These are phyloP conservation scores for Napeogenes inachia DNA, from an alignment of 2,888 invertebrate species.

Conservation along the genomic window DNA sequence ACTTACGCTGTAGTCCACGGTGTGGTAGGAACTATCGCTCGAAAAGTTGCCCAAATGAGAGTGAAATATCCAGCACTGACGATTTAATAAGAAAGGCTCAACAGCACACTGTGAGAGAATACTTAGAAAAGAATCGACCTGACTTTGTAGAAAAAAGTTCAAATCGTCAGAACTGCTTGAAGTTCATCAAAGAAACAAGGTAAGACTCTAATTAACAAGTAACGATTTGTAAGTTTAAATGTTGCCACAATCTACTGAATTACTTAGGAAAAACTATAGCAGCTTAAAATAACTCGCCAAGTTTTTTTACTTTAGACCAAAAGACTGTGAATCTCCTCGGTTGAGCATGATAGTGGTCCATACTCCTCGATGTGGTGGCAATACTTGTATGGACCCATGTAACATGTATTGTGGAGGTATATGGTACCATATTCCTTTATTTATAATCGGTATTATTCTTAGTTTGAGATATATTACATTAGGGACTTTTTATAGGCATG, in stretches of 20 bases:
- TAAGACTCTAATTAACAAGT: slow-evolving; percentile 36
- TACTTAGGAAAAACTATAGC: not conserved
- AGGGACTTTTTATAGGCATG: slow-evolving; percentile 47
- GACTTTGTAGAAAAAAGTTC: slow-evolving; percentile 77
- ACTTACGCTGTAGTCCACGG: slow-evolving; percentile 38
- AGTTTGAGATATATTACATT: slow-evolving; percentile 9
- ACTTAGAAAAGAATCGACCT: slow-evolving; percentile 83
- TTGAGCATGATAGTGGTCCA: slow-evolving; percentile 67
- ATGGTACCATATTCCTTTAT: not conserved
- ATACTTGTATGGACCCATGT: slow-evolving; percentile 41
- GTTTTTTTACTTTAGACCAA: slow-evolving; percentile 61
- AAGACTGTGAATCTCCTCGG: slow-evolving; percentile 41
- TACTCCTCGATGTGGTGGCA: slow-evolving; percentile 46
- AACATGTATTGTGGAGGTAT: slow-evolving; percentile 57
- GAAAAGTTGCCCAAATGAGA: slow-evolving; percentile 55
- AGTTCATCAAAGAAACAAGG: slow-evolving; percentile 58
- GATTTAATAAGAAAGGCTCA: slow-evolving; percentile 47
- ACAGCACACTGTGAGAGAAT: slow-evolving; percentile 78
- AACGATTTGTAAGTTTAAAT: not conserved
- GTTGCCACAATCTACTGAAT: not conserved
- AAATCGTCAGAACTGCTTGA: slow-evolving; percentile 58
- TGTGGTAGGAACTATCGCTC: slow-evolving; percentile 40
- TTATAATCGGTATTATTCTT: not conserved
- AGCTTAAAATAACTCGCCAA: slow-evolving; percentile 49
- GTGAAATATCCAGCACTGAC: slow-evolving; percentile 57